Base-by-base conservation (phyloP, 2,113 vertebrate genomes). In the Antidorcas marsupialis region DNA sequence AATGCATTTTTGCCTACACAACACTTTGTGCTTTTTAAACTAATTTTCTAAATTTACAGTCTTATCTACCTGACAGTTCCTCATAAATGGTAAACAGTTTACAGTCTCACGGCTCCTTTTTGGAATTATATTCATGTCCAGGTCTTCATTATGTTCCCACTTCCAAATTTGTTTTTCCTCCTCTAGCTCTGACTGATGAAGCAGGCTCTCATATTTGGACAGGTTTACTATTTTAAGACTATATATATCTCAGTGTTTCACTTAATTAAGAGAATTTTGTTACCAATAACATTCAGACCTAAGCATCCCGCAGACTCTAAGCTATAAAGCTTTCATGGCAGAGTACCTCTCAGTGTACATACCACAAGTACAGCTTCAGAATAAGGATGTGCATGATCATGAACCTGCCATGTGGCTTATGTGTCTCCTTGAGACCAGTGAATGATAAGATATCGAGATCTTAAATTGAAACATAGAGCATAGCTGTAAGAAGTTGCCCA, bases 211-310 rank as follows among this genome's bases (percentile, higher is more conserved):
- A 50, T 43, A 55, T 89, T 53, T 94, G 36, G 30, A 97, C 36
- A 86, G 3, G 50, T 94, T 91, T 79, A 62, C 8, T 88, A 33
- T 50, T 87, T 89, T 50, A 64, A 88, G 78, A 76, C 74, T 60
- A 71, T 53, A 60, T 74, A 50, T 59, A 23, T 83, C 23, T 23
- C 0, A 45, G 28, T 83, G 64, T 0, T 50, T 94, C 10, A 14
- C 33, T 86, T 93, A 98, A 94, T 95, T 50, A 96, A 89, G 47
- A 87, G 7, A 79, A 57, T 81, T 79, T 53, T 86, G 14, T 47
- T 81, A 50, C 16, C 33, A 87, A 39, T 82, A 92, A 87, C 14
- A 81, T 83, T 81, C 7, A 89, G 28, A 52, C 19, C 50, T 86
- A 81, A 87, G n/a, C 74, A 83, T 91, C 64, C 50, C 88, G 4